Evolutionary conservation across 2,888 invertebrate genomes (phyloP), one percentile per base, ranked within the genome.

Genomic region (Dynastes maya): DNA sequence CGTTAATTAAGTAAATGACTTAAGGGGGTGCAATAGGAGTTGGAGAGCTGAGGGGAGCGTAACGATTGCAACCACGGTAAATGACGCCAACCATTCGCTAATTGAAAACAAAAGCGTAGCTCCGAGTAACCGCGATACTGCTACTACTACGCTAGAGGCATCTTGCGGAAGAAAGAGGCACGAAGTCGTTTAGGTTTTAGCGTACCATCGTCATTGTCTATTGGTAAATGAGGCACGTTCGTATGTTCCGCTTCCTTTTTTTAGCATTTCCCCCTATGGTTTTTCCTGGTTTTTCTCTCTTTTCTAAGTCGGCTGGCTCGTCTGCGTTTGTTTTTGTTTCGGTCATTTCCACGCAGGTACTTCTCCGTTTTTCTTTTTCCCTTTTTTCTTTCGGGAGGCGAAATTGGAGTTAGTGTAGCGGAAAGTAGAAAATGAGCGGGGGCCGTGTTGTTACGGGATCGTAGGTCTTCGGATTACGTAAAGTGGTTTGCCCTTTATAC

Each of bases 1-100:
- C 55, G 55, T 58, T 58, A 58, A 58, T 58, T 58, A 58, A 58
- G 55, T 58, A 58, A 58, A 58, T 58, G 55, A 22, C 55, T 58
- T 58, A 16, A 58, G 22, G 55, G 22, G 55, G 5, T 11, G 45
- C 8, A 45, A 8, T 45, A 8, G 45, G 8, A 11, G 11, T 6
- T 8, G 9, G 45, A 45, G 2, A 11, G 45, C 8, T 11, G 2
- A 45, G 11, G 45, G 45, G 9, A 11, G 45, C 11, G 55, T 58
- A 58, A 58, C 55, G 55, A 58, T 58, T 22, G 55, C 55, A 16
- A 58, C 22, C 55, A 22, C 22, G 55, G 55, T 22, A 22, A 58
- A 16, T 6, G 22, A 22, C 55, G 22, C 55, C 55, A 58, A 16
- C 55, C 55, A 22, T 58, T 22, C 55, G 55, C 55, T 58, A 58